Base-by-base conservation (phyloP, 1,140 invertebrate genomes). In the Probaryconus sp. region DNA sequence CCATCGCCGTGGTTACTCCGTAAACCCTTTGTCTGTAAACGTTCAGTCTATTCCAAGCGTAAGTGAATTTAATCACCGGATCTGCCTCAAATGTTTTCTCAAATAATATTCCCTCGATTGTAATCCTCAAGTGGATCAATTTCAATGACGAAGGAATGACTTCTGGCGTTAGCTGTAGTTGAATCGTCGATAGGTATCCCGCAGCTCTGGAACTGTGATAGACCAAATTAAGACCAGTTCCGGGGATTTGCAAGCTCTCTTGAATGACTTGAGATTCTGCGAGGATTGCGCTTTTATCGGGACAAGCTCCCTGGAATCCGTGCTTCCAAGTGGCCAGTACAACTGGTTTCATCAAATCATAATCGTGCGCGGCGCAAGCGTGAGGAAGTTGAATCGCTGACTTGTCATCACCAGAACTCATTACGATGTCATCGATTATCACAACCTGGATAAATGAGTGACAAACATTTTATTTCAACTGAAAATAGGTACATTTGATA, bases 21-120 rank as follows among this genome's bases (percentile, higher is more conserved):
- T 96, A 97, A 17, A 99, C 97, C 55, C 96, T 91, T 88, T 99
- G 97, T 20, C 95, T 91, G 82, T 98, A 99, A n/a, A 98, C 96
- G 83, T 99, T 99, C 1, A 96, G 87, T 64, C 97, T 90, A 82
- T 98, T 97, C 98, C 97, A 99, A 0, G 96, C 93, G 82, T 97
- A 99, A 0, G 96, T 98, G 81, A 97, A 98, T 83, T 97, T 98
- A 35, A 99, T 96, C 5, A 96, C 92, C 1, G 96, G 95, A 88
- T 98, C 96, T 0, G 97, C 97, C 85, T 98, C 97, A 81, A 99
- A 98, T 0, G 91, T 92, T 81, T 96, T 96, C 79, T 98, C 94
- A 78, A 97, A 97, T 0, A 97, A 87, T 37, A 96, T 96, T 9
- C 98, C 98, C 86, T 98, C 96, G 48, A 99, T 97, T 0, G 95